These are phyloP conservation scores for Toxostoma redivivum DNA, from an alignment of 2,113 vertebrate genomes.

Conservation along the genomic window DNA sequence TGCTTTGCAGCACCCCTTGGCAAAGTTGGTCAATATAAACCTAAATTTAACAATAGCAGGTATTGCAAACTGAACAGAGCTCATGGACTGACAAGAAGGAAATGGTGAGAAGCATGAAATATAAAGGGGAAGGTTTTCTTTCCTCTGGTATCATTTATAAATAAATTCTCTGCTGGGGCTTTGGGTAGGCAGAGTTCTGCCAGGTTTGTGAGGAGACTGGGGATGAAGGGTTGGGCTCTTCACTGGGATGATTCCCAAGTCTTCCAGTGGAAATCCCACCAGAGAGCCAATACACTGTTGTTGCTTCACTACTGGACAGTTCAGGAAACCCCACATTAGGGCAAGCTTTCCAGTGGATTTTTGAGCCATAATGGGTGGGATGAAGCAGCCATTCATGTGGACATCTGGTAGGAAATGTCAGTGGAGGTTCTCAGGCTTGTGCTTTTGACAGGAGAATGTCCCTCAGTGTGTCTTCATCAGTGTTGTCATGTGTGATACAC, in stretches of 20 bases:
- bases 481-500: too few relatives aligned
- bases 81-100: too few relatives aligned
- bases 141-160: not conserved
- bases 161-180: not conserved
- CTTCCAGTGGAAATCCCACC: not conserved
- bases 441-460: not conserved
- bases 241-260: not conserved
- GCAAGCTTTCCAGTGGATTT: not conserved
- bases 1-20: fast-evolving
- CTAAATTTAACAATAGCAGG: not conserved
- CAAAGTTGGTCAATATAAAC: not conserved
- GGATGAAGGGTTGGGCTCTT: not conserved
- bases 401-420: not conserved
- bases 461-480: not conserved
- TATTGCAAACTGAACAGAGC: not conserved
- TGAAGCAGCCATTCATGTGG: not conserved
- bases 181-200: not conserved
- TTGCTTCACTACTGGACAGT: not conserved
- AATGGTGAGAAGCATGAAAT: not conserved
- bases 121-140: not conserved
- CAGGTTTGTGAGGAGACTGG: not conserved
- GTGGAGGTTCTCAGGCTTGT: not conserved
- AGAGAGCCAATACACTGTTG: not conserved
- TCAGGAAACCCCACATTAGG: not conserved
- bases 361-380: not conserved